Evolutionary conservation across 2,888 invertebrate genomes (phyloP), one percentile per base, ranked within the genome.

Genomic region (Agriopis leucophaearia): DNA sequence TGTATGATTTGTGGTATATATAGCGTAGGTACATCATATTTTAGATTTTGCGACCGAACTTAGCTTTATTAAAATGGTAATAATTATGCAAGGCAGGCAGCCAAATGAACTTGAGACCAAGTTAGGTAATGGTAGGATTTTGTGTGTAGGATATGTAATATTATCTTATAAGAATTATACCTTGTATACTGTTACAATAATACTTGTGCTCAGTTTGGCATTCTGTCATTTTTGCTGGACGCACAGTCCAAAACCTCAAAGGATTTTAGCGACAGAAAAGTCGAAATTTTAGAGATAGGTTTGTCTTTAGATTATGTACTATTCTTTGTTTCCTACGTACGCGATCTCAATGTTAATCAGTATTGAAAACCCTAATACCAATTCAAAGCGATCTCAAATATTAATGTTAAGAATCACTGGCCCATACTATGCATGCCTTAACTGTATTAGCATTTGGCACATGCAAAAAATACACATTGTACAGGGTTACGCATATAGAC

Each of bases 81-180:
- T 51, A 0, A 15, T 12, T 7, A 35, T 57, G 44, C 59, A 62
- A 65, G 71, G 56, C 64, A 35, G 45, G 35, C 63, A 35, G 70
- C 73, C 71, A 73, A 70, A 10, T 51, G 63, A 71, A 70, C 50
- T 44, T 61, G 73, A 73, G 73, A 76, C 74, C 76, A 76, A 74
- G 45, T 60, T 71, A 73, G 60, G 64, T 69, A 54, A 72, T 35
- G 0, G 64, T 75, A 73, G 69, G 51, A 40, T 48, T 59, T 44
- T 35, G 15, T 65, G 48, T 68, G 16, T 64, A 55, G n/a, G 36
- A 5, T 27, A 27, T 57, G 36, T 57, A 35, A 44, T 56, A 1
- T 42, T 57, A 40, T n/a, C 5, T 36, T 27, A 13, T 27, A 50
- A 52, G 35, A 54, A 38, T 38, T 36, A 36, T 51, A 52, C 5